Evolutionary conservation across 2,113 vertebrate species (phyloP), one percentile per base, ranked within the genome.

Genomic region (Dryoscopus gambensis): DNA sequence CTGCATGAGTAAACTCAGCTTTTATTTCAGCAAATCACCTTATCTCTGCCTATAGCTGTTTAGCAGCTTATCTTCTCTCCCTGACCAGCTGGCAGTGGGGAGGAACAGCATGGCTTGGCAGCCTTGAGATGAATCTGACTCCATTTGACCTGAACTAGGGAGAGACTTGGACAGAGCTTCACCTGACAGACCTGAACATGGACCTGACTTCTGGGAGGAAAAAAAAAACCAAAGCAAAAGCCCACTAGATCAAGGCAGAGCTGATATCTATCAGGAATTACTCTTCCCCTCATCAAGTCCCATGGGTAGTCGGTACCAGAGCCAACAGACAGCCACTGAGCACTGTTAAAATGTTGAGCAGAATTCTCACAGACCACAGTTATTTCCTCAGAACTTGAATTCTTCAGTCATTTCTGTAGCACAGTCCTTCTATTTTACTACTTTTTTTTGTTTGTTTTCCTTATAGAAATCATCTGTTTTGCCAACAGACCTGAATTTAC

Each of bases 191-290:
- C 8, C 5, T 31, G 15, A 10, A 77, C 18, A 15, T 5, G 5
- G 10, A 44, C 7, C 22, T 30, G 9, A 37, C 2, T 5, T 74
- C 24, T 46, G 5, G 2, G 16, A 31, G 21, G 0, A 3, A 24
- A 52, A 49, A 39, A 5, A 33, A 6, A 6, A 3, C 8, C n/a
- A 40, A 19, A 5, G n/a, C 17, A 44, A 42, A 56, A 9, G 1
- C 4, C 7, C 15, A 35, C 21, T 12, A 73, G 57, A 69, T 2
- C 24, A 53, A 75, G 7, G 5, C 23, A 57, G 17, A 90, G 15
- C 11, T 55, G 35, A 42, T 7, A 13, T 84, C 69, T 57, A 39
- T 15, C 6, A 94, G 59, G 13, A 84, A 67, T 78, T 60, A 19
- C 21, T 28, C 9, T 44, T 57, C 11, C 6, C 4, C 4, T 14